These are phyloP conservation scores for Drosophila emarginata DNA, from an alignment of 2,888 invertebrate species.

Conservation along the genomic window DNA sequence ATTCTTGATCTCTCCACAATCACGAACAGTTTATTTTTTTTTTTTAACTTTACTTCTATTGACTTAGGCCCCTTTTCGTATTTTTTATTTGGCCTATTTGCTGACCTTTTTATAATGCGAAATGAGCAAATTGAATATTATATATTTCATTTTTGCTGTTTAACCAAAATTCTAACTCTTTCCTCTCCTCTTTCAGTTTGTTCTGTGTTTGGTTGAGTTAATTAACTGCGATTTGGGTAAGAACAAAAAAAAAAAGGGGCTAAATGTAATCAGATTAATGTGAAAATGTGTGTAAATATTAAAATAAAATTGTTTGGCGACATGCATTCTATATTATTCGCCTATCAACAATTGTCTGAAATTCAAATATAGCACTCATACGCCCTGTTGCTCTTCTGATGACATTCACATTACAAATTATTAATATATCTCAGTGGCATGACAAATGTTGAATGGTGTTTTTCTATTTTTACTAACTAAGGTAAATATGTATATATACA, in stretches of 20 bases:
- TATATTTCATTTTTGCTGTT: conserved; percentile 3
- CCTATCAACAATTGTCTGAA: background rate
- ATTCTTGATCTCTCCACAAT: background rate
- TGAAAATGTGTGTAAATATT: background rate
- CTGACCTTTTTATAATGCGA: background rate
- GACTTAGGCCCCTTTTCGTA: background rate
- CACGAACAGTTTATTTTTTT: too few species aligned
- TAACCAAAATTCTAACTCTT: background rate
- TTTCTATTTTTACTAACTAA: conserved; percentile 33
- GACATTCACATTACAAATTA: conserved; percentile 32
- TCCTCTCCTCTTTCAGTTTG: background rate
- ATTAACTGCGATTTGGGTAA: background rate
- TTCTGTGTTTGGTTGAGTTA: background rate
- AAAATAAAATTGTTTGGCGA: background rate
- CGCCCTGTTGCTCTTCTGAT: background rate
- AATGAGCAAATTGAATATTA: conserved; percentile 6
- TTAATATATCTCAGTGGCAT: conserved; percentile 34
- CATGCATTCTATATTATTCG: background rate
- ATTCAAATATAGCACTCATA: background rate
- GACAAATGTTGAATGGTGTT: conserved; percentile 30
- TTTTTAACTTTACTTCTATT: background rate
- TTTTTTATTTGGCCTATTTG: background rate
- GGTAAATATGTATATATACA: conserved; percentile 26
- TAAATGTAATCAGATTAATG: conserved; percentile 6
- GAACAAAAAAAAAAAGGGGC: background rate